A percentile compares a stretch with the other conserved stretches of the same genome.
Conservation (phyloP, 2,797 vertebrate species). For the Muscicapa striata region DNA sequence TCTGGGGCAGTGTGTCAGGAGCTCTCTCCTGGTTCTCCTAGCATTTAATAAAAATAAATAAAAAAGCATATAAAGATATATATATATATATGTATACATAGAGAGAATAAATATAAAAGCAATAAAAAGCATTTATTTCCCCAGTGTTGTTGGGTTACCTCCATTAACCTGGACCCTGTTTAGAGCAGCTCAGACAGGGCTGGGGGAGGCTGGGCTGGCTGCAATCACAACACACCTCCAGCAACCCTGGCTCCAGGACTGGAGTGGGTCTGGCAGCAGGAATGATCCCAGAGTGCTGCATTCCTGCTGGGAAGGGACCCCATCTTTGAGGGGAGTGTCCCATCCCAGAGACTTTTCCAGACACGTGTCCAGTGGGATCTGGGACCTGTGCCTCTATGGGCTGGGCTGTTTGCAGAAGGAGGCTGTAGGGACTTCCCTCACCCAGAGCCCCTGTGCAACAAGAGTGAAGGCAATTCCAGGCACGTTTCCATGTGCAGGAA, state of each 20-base stretch:
- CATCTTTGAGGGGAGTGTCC: slow-evolving; percentile 46
- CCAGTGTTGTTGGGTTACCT: not conserved
- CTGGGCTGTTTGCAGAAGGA: slow-evolving; percentile 49
- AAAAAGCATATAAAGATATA: too few relatives aligned
- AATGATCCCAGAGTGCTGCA: not conserved
- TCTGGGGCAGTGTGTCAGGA: not conserved
- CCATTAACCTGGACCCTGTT: not conserved
- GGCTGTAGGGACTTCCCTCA: slow-evolving; percentile 37
- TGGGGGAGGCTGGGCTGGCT: not conserved
- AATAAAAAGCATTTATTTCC: not conserved
- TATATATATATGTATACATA: too few relatives aligned
- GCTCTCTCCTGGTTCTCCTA: not conserved
- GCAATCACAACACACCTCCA: not conserved
- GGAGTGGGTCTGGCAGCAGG: not conserved
- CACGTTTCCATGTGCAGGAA: slow-evolving; percentile 30
- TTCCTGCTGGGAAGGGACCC: not conserved
- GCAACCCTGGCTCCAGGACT: not conserved
- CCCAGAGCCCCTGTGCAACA: not conserved
- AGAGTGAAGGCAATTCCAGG: slow-evolving; percentile 50
- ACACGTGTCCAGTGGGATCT: not conserved
- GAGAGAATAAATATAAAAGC: too few relatives aligned
- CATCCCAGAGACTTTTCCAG: slow-evolving; percentile 54
- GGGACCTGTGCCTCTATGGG: accelerated
- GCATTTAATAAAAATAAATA: too few relatives aligned
- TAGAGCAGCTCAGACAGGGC: not conserved